These are phyloP conservation scores for Aphis craccivora DNA, from an alignment of 1,140 invertebrate species.

Conservation along the genomic window DNA sequence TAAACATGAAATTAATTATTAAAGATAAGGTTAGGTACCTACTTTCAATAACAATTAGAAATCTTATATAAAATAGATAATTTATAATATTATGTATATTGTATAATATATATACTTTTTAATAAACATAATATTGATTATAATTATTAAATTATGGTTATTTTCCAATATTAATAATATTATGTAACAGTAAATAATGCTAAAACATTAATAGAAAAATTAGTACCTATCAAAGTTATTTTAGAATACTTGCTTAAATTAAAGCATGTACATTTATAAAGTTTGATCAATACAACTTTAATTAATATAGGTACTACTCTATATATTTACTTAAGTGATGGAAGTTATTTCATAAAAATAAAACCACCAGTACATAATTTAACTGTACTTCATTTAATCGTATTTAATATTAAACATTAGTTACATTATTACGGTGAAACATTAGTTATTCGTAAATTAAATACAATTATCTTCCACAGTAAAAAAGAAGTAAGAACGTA, in stretches of 20 bases:
- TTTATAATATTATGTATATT: no score
- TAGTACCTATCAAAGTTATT: background rate
- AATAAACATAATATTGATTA: background rate
- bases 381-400: background rate
- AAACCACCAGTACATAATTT: background rate
- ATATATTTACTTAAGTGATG: background rate
- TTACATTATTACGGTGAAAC: no score
- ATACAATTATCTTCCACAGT: background rate
- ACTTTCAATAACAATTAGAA: background rate
- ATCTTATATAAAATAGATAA: background rate
- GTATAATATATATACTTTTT: no score
- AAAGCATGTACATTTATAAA: background rate
- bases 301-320: constrained; percentile 5
- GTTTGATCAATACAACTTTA: constrained; percentile 37
- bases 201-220: background rate
- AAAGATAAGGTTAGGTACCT: background rate
- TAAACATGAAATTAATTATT: background rate
- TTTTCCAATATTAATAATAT: background rate
- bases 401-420: background rate
- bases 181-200: background rate
- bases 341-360: background rate
- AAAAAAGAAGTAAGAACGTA: no score
- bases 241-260: background rate
- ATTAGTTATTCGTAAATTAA: background rate
- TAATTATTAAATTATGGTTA: background rate